Conservation (phyloP, 2,113 vertebrate genomes). For the Rhabdomys dilectus region DNA sequence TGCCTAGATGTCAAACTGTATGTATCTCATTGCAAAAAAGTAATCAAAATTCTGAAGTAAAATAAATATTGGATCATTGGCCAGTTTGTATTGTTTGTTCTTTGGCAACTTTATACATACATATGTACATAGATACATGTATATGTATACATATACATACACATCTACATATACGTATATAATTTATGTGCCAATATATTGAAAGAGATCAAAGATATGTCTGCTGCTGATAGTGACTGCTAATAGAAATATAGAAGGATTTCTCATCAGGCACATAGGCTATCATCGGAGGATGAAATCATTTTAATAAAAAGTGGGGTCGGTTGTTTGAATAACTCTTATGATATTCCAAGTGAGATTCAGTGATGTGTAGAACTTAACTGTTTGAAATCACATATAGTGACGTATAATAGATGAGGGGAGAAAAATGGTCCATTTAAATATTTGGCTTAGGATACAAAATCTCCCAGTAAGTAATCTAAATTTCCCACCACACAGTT, state of each 20-base stretch:
- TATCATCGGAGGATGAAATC: neutral
- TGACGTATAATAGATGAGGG: neutral
- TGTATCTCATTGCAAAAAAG: neutral
- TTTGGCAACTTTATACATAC: neutral
- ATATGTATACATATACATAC: neutral
- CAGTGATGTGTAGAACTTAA: neutral
- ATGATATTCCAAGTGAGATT: slow-evolving; percentile 2
- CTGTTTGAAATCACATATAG: neutral
- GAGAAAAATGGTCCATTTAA: neutral
- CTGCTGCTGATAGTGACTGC: neutral
- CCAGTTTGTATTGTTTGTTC: neutral
- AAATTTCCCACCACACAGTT: neutral
- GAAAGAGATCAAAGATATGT: neutral
- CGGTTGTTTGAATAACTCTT: neutral
- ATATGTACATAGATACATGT: no score
- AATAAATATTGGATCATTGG: slow-evolving; percentile 30
- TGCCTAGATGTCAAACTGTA: neutral
- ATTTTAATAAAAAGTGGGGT: neutral
- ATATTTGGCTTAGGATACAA: neutral
- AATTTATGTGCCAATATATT: neutral
- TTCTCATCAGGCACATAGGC: neutral
- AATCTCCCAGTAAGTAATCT: neutral
- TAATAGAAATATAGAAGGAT: neutral
- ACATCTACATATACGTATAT: neutral
- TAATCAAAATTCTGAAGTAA: slow-evolving; percentile 21